Base-by-base conservation (phyloP, 2,797 vertebrate species). In the Cyclopterus lumpus region DNA sequence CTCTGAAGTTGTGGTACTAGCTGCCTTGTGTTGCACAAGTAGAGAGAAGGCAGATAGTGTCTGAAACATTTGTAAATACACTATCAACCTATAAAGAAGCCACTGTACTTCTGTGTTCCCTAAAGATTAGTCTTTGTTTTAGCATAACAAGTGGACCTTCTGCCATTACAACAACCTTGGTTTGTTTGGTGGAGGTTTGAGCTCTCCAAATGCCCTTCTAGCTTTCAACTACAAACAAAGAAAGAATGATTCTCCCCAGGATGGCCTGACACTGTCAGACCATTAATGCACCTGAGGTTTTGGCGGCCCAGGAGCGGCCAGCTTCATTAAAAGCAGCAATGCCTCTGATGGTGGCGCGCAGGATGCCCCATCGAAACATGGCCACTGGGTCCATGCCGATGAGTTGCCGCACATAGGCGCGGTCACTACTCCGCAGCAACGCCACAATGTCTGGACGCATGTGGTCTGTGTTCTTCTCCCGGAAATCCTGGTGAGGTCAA, bases 381-480 rank as follows among this genome's bases (percentile, higher is more conserved):
- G 98, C 97, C 48, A 99, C 97, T 0, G 98, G 98, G 69, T 99
- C 97, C 97, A 98, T 99, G 16, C 97, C 97, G 0, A 99, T 97
- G 69, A 99, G 96, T 92, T 99, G 96, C 2, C 98, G 96, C 61
- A 99, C 95, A 0, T 96, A 99, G 0, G 97, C 95, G 0, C 97
- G 96, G 86, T 99, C 97, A 0, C 98, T 99, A 91, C 98, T 96
- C 9, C 98, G 93, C 28, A 99, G 91, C 32, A 99, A 94, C 0
- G 97, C 97, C 68, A 99, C 97, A 0, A 99, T 99, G 81, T 99
- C 98, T 0, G 98, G 97, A 6, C 97, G 95, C 98, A 99, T 99
- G 94, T 98, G 97, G 90, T 99, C 98, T 20, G 98, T 99, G 86
- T 99, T 99, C 82, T 99, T 99, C 94, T 99, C 98, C 12, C 98